Evolutionary conservation across 2,797 vertebrate genomes (phyloP).

Genomic region (Urophycis tenuis): DNA sequence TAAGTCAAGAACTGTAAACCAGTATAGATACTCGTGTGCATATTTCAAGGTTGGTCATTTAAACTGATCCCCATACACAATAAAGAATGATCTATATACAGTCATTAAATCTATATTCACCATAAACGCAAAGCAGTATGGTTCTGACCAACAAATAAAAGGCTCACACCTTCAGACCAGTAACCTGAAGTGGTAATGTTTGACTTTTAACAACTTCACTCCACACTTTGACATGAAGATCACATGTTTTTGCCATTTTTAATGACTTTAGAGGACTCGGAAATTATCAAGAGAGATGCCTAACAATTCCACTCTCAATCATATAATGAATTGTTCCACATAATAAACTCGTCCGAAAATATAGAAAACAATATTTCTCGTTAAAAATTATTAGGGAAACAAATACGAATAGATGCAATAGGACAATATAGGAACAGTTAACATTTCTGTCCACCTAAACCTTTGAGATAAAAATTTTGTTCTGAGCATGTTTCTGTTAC

Average conservation of each 20-base stretch:
- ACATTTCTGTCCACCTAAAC: neutral
- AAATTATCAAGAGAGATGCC: neutral
- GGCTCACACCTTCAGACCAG: neutral
- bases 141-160: neutral
- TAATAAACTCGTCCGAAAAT: neutral
- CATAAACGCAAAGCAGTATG: neutral
- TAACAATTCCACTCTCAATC: neutral
- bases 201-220: slow-evolving; percentile 4
- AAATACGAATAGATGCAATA: neutral
- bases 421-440: neutral
- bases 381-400: neutral
- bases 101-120: neutral
- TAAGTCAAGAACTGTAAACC: neutral
- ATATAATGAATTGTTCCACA: neutral
- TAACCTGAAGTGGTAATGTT: neutral
- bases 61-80: neutral
- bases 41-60: neutral
- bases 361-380: neutral
- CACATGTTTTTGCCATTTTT: neutral
- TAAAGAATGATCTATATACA: no score
- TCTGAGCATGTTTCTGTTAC: neutral
- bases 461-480: neutral
- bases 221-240: neutral
- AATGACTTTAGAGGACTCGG: neutral
- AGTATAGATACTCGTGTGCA: neutral